Evolutionary conservation across 37 sponge, comb jelly and placozoan species (phyloP), one percentile per base, ranked within the genome.

Genomic region (Beroe forskalii): DNA sequence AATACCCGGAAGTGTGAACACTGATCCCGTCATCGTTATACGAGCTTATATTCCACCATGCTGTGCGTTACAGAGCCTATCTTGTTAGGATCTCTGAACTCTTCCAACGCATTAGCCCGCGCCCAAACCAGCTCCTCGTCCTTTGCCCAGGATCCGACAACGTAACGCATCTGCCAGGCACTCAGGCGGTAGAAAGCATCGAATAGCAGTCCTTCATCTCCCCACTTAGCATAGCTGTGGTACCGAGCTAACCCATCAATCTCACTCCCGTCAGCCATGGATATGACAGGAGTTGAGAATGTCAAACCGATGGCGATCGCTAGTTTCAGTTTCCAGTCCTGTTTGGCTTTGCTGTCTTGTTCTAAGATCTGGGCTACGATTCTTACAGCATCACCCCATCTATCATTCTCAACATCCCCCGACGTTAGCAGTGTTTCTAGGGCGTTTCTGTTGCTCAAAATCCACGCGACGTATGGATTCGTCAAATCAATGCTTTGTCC

Each of bases 111-210:
- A 17, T 69, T 69, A 37, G 27, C 32, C 32, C 72, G 27, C 6
- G 72, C 72, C 72, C 72, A 69, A 19, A 69, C 38, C 38, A 69
- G 72, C 32, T 69, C 72, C 24, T 69, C 72, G 32, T 69, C 72
- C 39, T 69, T 19, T 69, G 72, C 72, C 72, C 72, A 69, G 1
- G 72, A 69, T 69, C 72, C 72, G 1, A 69, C 72, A 2, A 69
- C 72, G 32, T 69, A 69, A 2, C 72, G 24, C 72, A 69, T 69
- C 14, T 69, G 72, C 72, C 72, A 69, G 1, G 72, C 72, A 36
- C 9, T 69, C 1, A 69, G 32, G 4, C 2, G 1, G 32, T 36
- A 69, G 32, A 69, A 69, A 14, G 72, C 37, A 14, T 2, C 72
- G 32, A 69, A 32, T 17, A 69, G 72, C 19, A 36, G 39, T 30